Base-by-base conservation (phyloP, 2,113 vertebrate genomes). In the Neodontobutis hainanensis region DNA sequence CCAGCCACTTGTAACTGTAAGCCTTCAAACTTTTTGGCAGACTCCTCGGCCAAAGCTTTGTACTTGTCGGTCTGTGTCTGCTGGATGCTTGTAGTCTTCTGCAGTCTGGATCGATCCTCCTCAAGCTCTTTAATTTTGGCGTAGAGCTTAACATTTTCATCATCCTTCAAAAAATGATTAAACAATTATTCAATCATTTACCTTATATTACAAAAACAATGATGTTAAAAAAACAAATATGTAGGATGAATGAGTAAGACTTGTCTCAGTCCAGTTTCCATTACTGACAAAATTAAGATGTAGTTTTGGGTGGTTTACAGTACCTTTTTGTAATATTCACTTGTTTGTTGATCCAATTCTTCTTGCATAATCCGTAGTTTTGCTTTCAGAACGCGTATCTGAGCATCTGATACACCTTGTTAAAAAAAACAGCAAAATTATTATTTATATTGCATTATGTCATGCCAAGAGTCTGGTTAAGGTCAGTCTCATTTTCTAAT, bases 271-370 rank as follows among this genome's bases (percentile, higher is more conserved):
- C n/a, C 3, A 27, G 19, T 27, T 27, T 27, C 19, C 42, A 43
- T 42, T 8, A 9, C 11, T 12, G 58, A 4, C 16, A n/a, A n/a
- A n/a, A n/a, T n/a, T n/a, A n/a, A n/a, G 44, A 34, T 49, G 2
- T 40, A 35, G 19, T 38, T 19, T 2, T 40, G 7, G 15, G 45
- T 4, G n/a, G 11, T 38, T 48, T 9, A 32, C 70, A 77, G 77
- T 92, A 99, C 97, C 94, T 95, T 98, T 58, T 91, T 95, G 75
- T 87, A 94, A 85, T 87, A 95, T 70, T 98, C 95, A 81, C 86
- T 78, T 5, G 92, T 86, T 45, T 94, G 38, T 11, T 81, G 93
- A 82, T 95, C 94, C 82, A 98, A 65, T 71, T 99, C 95, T 57
- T 97, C 95, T 65, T 96, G 94, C 57, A 88, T 92, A 64, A 98